Evolutionary conservation across 2,888 invertebrate species (phyloP), one percentile per base, ranked within the genome.

Genomic region (Apoda limacodes): DNA sequence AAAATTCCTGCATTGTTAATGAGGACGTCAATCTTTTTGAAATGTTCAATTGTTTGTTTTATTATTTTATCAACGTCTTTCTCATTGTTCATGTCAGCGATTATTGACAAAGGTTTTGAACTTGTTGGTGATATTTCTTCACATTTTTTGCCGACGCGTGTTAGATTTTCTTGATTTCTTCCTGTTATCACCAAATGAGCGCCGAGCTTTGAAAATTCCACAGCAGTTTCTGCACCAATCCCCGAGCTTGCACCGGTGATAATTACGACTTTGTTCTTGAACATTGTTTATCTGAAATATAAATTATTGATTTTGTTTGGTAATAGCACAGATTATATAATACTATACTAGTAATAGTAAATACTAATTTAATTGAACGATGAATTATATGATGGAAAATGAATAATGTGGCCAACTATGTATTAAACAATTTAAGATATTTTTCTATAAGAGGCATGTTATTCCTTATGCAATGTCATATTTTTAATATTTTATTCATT

Each of bases 1-100:
- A 94, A 61, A 28, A 90, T 83, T n/a, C 96, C 97, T 27, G 96
- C 96, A 74, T 91, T 93, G 60, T 96, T 94, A 0, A 94, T 83
- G 22, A 94, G 64, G 15, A 93, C 84, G 71, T 94, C 90, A 5
- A 94, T 60, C 54, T 83, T 85, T 1, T 85, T 83, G 53, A 83
- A 90, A 39, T 85, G 83, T 9, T 83, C 69, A 6, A 93, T 67
- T 0, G 92, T 88, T 10, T 80, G 67, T 22, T 88, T 83, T 1
- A 93, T 57, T 41, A 93, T 83, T 9, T 80, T 81, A 48, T 85
- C 82, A 1, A 85, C 81, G 44, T 92, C 90, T 9, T 58, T 64
- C 57, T 91, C 89, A 35, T 85, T 85, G 3, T 85, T 88, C 42
- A 89, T 66, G 43, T 90, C 89, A 4, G 85, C 87, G 13, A 85